Base-by-base conservation (phyloP, 2,113 vertebrate species). In the Planiliza haematocheilus region DNA sequence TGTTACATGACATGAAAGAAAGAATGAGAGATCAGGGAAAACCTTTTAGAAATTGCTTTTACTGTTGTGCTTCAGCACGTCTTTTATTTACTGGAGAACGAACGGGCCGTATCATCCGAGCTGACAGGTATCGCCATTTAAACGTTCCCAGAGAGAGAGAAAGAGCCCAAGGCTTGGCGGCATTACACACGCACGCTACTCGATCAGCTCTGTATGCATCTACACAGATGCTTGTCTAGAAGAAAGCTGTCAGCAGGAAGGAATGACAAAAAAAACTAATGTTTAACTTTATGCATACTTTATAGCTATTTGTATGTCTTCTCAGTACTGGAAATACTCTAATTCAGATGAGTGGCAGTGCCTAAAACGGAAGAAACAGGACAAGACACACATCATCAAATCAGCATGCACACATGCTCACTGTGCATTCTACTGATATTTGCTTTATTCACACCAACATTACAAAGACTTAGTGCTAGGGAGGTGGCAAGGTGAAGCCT, bases 111-210 rank as follows among this genome's bases (percentile, higher is more conserved):
- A 65, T 85, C 78, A 84, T 84, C 52, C 1, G 9, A 59, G 70
- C 50, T 88, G 88, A 76, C 86, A 87, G 85, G 78, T 74, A 83
- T 81, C 52, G 74, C 55, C 78, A 88, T 79, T 79, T 75, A 75
- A 70, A 86, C 66, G 57, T 83, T 86, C 46, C 81, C 65, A 16
- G 64, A 36, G 66, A 83, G 71, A 64, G 71, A 67, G 57, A 69
- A 61, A 74, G 69, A 71, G 85, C 70, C 76, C 42, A 70, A 71
- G 79, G 86, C 79, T 78, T 58, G 53, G 45, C 56, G n/a, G n/a
- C n/a, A n/a, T n/a, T n/a, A 64, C 43, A 71, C 63, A 38, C 60
- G 66, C 20, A 41, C 8, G 1, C 37, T 21, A 60, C 39, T 60
- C 60, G 45, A 69, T 74, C 61, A 51, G 18, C 55, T 74, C 66